Evolutionary conservation across 2,797 vertebrate species (phyloP), one percentile per base, ranked within the genome.

Genomic region (Cottoperca gobio): DNA sequence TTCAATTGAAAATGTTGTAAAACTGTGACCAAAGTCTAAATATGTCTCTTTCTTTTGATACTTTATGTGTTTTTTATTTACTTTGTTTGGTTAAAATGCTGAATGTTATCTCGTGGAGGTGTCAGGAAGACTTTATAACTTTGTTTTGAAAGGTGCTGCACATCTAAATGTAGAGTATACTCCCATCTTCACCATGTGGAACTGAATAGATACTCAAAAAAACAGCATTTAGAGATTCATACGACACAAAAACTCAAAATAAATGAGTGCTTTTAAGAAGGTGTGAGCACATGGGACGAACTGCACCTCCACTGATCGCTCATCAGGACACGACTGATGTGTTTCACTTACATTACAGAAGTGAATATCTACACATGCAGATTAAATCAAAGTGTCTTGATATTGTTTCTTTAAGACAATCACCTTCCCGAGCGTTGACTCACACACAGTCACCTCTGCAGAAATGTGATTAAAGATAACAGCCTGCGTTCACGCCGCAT

Each of bases 381-480:
- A 33, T 33, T 31, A 31, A 31, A 31, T 31, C 6, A n/a, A n/a
- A 26, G 26, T 1, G 1, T 45, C 16, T 13, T 45, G 16, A 19
- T 14, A 28, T 62, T 14, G 28, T 28, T 55, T 28, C 45, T 33
- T 16, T 46, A 13, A 33, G 21, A 19, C 13, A 13, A 19, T 62
- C 35, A 67, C 57, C 49, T 57, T 64, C 3, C 17, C 39, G 3
- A 14, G 23, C 52, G 64, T 13, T 28, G 17, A 69, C 67, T 75
- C 48, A 7, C 46, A 48, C 57, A 33, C 23, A 39, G 69, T 74
- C 73, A 74, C 73, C 79, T 74, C 57, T 81, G 61, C 5, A 64
- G 67, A 45, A 21, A 17, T 24, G 12, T 1, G 21, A 8, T 31
- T 26, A 5, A 0, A 53, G 76, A 79, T 76, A 72, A 65, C 16